Evolutionary conservation across 1,140 invertebrate species (phyloP).

Genomic region (Brachionus manjavacas): DNA sequence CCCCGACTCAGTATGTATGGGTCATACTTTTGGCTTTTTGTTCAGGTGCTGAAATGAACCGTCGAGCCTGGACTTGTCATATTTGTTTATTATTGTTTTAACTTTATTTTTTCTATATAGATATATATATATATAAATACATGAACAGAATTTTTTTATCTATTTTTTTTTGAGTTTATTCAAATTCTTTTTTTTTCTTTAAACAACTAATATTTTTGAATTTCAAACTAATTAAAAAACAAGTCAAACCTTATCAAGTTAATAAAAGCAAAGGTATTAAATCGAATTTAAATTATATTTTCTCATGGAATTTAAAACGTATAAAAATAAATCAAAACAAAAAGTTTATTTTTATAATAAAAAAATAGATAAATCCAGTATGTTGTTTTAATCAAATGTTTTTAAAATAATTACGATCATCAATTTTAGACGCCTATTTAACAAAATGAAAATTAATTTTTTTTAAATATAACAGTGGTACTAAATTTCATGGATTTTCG

Average conservation of each 20-base stretch:
- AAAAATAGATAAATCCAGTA: not conserved
- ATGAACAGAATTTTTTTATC: not conserved
- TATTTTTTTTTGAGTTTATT: constrained; percentile 6
- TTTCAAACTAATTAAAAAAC: not conserved
- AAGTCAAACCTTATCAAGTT: not conserved
- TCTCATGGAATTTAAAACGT: not conserved
- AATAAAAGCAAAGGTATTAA: not conserved
- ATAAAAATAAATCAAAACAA: not conserved
- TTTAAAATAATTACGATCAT: not conserved
- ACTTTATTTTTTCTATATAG: not conserved
- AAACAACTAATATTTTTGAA: not conserved
- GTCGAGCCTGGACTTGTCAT: not conserved
- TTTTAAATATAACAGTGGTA: no score
- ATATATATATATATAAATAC: constrained; percentile 2
- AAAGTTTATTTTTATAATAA: not conserved
- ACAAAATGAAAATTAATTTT: no score
- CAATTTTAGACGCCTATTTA: not conserved
- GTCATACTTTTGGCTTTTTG: not conserved
- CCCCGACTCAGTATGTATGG: not conserved
- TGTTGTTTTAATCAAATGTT: not conserved
- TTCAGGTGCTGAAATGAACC: not conserved
- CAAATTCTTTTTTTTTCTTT: not conserved
- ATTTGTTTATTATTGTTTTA: constrained; percentile 1
- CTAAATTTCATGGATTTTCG: no score
- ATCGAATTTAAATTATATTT: constrained; percentile 7